Evolutionary conservation across 2,888 invertebrate genomes (phyloP).

Genomic region (Cerceris rybyensis): DNA sequence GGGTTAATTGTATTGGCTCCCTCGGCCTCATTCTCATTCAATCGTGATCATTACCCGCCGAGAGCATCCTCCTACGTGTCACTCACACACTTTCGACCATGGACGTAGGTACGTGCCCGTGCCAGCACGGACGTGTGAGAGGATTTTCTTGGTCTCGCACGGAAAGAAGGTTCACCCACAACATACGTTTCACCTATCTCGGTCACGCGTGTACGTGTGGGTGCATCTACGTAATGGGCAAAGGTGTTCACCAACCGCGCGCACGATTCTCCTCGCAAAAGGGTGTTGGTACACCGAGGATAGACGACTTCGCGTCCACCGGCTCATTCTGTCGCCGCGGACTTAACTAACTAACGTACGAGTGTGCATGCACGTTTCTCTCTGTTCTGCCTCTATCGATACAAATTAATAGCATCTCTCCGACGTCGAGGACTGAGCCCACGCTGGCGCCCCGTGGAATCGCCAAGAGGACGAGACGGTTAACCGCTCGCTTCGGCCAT

Average conservation of each 20-base stretch:
- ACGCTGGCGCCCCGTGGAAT: slow-evolving; percentile 11
- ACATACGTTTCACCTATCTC: slow-evolving; percentile 49
- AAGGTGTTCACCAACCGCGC: slow-evolving; percentile 6
- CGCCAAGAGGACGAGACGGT: slow-evolving; percentile 10
- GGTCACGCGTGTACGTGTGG: slow-evolving; percentile 49
- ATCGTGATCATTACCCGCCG: slow-evolving; percentile 79
- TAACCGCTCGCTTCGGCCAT: neutral
- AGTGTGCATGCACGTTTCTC: slow-evolving; percentile 65
- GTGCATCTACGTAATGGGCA: slow-evolving; percentile 1
- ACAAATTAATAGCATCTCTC: slow-evolving; percentile 71
- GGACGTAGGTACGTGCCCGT: slow-evolving; percentile 28
- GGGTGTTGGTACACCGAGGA: slow-evolving; percentile 15
- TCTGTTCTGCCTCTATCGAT: slow-evolving; percentile 66
- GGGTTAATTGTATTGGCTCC: slow-evolving; percentile 79
- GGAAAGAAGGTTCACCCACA: slow-evolving; percentile 23
- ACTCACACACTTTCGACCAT: slow-evolving; percentile 58
- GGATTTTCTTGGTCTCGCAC: slow-evolving; percentile 55
- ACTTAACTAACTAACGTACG: slow-evolving; percentile 67
- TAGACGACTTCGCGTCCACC: slow-evolving; percentile 41
- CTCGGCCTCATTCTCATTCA: slow-evolving; percentile 80
- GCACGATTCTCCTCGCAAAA: slow-evolving; percentile 25
- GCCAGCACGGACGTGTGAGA: slow-evolving; percentile 22
- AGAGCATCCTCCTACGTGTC: slow-evolving; percentile 76
- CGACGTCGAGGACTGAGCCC: slow-evolving; percentile 2
- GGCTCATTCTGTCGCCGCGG: slow-evolving; percentile 56